Evolutionary conservation across 2,797 vertebrate genomes (phyloP).

Genomic region (Gastrophryne carolinensis): DNA sequence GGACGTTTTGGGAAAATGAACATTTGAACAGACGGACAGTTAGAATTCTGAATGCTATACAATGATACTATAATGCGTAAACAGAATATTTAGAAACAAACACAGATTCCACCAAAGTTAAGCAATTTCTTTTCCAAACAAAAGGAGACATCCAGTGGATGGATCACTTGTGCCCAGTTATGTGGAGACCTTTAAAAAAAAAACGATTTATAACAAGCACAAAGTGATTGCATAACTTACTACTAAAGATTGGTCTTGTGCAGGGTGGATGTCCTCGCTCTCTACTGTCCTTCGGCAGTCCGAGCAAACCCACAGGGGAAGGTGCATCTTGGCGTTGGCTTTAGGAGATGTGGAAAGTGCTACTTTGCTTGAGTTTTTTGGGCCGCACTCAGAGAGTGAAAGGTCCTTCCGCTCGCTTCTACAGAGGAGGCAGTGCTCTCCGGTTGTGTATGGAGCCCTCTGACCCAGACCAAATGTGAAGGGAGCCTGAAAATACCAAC

Average conservation of each 20-base stretch:
- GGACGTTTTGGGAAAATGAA: too few relatives aligned
- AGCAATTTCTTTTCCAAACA: too few relatives aligned
- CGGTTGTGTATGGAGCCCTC: slow-evolving; percentile 87
- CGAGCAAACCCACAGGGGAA: slow-evolving; percentile 95
- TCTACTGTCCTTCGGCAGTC: slow-evolving; percentile 92
- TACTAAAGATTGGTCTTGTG: slow-evolving; percentile 82
- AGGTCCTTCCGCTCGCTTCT: slow-evolving; percentile 90
- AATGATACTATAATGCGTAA: too few relatives aligned
- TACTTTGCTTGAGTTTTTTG: slow-evolving; percentile 76
- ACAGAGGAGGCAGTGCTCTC: slow-evolving; percentile 93
- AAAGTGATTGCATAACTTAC: slow-evolving; percentile 79
- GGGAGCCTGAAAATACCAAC: slow-evolving; percentile 73
- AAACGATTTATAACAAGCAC: too few relatives aligned
- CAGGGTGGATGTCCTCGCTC: slow-evolving; percentile 85
- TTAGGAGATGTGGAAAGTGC: slow-evolving; percentile 78
- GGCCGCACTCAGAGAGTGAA: slow-evolving; percentile 76
- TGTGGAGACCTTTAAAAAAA: too few relatives aligned
- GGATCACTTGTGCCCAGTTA: too few relatives aligned
- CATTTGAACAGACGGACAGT: too few relatives aligned
- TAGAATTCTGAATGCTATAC: too few relatives aligned
- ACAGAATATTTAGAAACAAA: too few relatives aligned
- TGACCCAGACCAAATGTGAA: slow-evolving; percentile 96
- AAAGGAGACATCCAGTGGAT: too few relatives aligned
- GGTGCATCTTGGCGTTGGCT: slow-evolving; percentile 83
- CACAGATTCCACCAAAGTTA: too few relatives aligned